These are phyloP conservation scores for Polylopha cassiicola DNA, from an alignment of 2,888 invertebrate genomes.

Conservation along the genomic window DNA sequence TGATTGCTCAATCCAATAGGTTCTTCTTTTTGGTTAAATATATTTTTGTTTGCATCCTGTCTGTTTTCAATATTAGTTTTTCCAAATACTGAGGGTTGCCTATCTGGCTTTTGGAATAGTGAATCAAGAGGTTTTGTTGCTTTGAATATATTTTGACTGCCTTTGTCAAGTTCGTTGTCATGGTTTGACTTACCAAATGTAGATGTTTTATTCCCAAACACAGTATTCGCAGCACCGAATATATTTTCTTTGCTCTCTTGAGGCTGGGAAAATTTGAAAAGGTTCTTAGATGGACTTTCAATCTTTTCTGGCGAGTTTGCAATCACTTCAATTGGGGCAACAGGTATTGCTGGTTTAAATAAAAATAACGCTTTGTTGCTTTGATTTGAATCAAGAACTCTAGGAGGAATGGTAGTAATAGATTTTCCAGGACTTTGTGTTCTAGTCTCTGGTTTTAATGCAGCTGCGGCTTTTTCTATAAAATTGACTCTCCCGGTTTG, in stretches of 20 bases:
- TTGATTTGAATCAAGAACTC: constrained; percentile 26
- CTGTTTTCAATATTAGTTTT: constrained; percentile 10
- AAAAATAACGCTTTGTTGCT: constrained; percentile 40
- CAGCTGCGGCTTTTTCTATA: constrained; percentile 33
- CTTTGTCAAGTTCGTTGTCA: constrained; percentile 31
- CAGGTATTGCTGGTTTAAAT: constrained; percentile 62
- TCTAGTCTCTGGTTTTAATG: constrained; percentile 41
- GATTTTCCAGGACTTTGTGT: constrained; percentile 34
- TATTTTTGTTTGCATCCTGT: constrained; percentile 9
- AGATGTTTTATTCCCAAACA: constrained; percentile 19
- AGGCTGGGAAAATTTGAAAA: constrained; percentile 65
- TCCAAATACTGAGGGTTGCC: constrained; percentile 12
- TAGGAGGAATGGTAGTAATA: constrained; percentile 25
- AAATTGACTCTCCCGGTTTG: constrained; percentile 40
- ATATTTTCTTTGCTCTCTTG: constrained; percentile 37
- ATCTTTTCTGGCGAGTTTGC: constrained; percentile 52
- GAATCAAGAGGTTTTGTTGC: constrained; percentile 11
- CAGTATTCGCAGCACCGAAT: constrained; percentile 24
- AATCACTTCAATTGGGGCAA: constrained; percentile 50
- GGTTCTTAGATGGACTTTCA: constrained; percentile 37
- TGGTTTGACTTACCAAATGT: constrained; percentile 31
- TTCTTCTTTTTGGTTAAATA: constrained; percentile 19
- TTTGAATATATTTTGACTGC: constrained; percentile 17
- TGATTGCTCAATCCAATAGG: constrained; percentile 14
- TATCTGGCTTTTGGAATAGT: constrained; percentile 19